Conservation (phyloP, 1,140 invertebrate genomes). For the Drosophila subpulchrella region DNA sequence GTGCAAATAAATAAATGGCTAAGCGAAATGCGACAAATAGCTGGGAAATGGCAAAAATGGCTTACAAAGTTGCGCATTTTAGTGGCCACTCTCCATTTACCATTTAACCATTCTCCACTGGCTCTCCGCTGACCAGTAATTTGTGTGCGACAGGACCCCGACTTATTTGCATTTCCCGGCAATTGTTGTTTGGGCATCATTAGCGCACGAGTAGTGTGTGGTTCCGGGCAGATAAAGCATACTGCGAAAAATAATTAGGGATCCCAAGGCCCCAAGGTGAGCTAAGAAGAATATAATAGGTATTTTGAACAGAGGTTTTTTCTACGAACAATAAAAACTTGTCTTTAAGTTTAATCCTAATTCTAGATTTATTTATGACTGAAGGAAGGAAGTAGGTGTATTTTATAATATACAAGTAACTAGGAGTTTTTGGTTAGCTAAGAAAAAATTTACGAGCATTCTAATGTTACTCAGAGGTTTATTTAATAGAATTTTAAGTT, state of each 20-base stretch:
- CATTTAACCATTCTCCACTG: conserved; percentile 15
- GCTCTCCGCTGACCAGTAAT: conserved; percentile 49
- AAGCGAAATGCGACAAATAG: conserved; percentile 76
- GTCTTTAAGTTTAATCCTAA: too few relatives aligned
- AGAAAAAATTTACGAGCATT: too few relatives aligned
- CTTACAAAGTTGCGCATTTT: conserved; percentile 72
- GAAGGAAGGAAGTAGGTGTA: too few relatives aligned
- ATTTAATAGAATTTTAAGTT: too few relatives aligned
- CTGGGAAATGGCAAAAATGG: conserved; percentile 43
- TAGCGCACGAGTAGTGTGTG: conserved; percentile 55
- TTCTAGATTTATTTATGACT: too few relatives aligned
- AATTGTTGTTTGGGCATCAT: conserved; percentile 56
- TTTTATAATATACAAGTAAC: too few relatives aligned
- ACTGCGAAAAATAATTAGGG: conserved; percentile 22
- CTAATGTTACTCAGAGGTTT: too few relatives aligned
- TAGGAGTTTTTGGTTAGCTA: too few relatives aligned
- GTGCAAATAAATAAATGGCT: conserved; percentile 77
- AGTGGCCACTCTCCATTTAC: conserved; percentile 30
- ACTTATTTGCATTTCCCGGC: conserved; percentile 58
- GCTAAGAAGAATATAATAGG: neutral
- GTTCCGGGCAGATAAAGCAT: conserved; percentile 44
- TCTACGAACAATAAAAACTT: too few relatives aligned
- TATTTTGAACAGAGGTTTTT: too few relatives aligned
- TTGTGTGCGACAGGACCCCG: conserved; percentile 45
- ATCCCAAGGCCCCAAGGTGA: neutral